A percentile compares a stretch with the other conserved stretches of the same genome.
Evolutionary conservation across 2,113 vertebrate species (phyloP).

Genomic region (Cavia porcellus): DNA sequence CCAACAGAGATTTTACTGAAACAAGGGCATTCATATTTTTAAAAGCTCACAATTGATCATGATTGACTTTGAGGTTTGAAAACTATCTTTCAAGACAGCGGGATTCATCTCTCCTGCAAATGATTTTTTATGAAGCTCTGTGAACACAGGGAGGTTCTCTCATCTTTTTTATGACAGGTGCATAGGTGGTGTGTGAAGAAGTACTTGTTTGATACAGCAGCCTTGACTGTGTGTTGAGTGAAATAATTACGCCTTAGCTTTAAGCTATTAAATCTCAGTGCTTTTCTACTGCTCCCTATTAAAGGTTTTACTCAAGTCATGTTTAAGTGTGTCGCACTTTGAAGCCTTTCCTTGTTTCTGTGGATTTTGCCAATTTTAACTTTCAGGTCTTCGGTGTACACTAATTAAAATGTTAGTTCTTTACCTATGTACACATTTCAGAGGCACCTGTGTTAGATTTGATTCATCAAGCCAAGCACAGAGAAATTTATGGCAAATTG

Average conservation of each 20-base stretch:
- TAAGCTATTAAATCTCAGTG: not conserved
- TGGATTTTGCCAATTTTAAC: slow-evolving; percentile 22
- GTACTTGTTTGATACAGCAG: no score
- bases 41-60: not conserved
- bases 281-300: not conserved
- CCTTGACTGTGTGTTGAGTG: not conserved
- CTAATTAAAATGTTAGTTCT: not conserved
- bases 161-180: not conserved
- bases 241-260: not conserved
- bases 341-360: not conserved
- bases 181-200: not conserved
- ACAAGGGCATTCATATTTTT: not conserved
- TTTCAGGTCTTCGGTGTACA: not conserved
- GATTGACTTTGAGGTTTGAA: not conserved
- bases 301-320: not conserved
- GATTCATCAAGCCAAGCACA: not conserved
- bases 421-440: not conserved
- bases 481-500: not conserved
- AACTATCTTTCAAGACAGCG: not conserved
- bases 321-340: not conserved
- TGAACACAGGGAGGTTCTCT: not conserved
- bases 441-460: not conserved
- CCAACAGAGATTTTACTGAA: not conserved
- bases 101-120: not conserved
- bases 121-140: not conserved